A percentile compares a stretch with the other conserved stretches of the same genome.
These are phyloP conservation scores for Drosophila austrosaltans DNA, from an alignment of 2,888 invertebrate species.

Conservation along the genomic window DNA sequence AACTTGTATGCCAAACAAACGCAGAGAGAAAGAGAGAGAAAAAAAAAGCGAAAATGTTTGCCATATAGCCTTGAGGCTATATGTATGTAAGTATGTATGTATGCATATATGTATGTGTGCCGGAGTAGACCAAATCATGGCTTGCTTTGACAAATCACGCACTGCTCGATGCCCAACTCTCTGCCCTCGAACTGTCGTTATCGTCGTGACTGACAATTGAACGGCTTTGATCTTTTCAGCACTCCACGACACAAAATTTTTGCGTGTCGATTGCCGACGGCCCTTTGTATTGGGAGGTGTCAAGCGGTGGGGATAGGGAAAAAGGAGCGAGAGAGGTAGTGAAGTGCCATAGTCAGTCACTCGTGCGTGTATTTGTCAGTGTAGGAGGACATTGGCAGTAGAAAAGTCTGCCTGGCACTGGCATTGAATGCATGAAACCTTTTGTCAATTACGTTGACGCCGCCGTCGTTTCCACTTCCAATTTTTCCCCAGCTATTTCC, in stretches of 20 bases:
- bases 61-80: conserved; percentile 29
- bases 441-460: conserved; percentile 72
- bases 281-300: conserved; percentile 18
- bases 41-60: conserved; percentile 30
- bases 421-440: conserved; percentile 76
- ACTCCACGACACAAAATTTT: conserved; percentile 62
- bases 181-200: conserved; percentile 43
- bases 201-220: conserved; percentile 70
- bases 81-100: neutral
- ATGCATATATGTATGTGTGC: neutral
- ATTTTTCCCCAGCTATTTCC: conserved; percentile 4
- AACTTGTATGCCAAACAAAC: conserved; percentile 30
- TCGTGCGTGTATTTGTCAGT: conserved; percentile 67
- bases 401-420: conserved; percentile 44
- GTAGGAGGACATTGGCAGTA: conserved; percentile 35
- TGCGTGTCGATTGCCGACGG: conserved; percentile 68
- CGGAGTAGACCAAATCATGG: conserved; percentile 46
- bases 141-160: conserved; percentile 73
- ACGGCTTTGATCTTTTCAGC: conserved; percentile 77
- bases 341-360: conserved; percentile 47
- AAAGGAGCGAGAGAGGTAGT: conserved; percentile 4
- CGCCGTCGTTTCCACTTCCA: conserved; percentile 44
- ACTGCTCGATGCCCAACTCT: conserved; percentile 37
- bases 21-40: conserved; percentile 4
- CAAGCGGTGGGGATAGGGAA: neutral